Evolutionary conservation across 1,140 invertebrate species (phyloP), one percentile per base, ranked within the genome.

Genomic region (Mactra quadrangularis): DNA sequence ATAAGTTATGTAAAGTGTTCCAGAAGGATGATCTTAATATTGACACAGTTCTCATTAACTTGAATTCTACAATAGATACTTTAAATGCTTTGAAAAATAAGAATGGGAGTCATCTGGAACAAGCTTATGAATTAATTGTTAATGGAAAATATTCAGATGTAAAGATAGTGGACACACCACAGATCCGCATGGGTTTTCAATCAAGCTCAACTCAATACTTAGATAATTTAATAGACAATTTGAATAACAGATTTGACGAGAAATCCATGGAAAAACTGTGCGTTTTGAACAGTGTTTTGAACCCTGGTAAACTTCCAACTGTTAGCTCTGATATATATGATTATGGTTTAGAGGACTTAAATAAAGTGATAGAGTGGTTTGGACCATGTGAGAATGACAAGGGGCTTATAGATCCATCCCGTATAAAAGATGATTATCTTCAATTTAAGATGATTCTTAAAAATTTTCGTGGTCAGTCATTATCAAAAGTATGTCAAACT

Each of bases 1-100:
- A 68, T 15, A 79, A 66, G 25, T 29, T 79, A 9, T 79, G 62
- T 41, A 38, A 57, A 45, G n/a, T 57, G 11, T 79, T 79, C 22
- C 60, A 79, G 33, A 19, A 31, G 27, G 76, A 79, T 57, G 29
- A 68, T 3, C 22, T 68, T 13, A 47, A 70, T 31, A 41, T 68
- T 27, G 76, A 79, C 0, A 70, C 52, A 22, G 76, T 79, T 15
- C 53, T 22, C 25, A 15, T 57, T 4, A 55, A 53, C n/a, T 62
- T 79, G 11, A 38, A 45, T 25, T 15, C 31, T 29, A 70, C 60
- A 19, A 35, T 52, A 7, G 45, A 35, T 25, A 79, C 62, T 3
- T 19, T 79, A 19, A 50, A 68, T 1, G 13, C 22, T 25, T 41
- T 55, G 22, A 66, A 66, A 25, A 25, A 33, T 9, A 66, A 47